These are phyloP conservation scores for Phylloscopus whistleri DNA, from an alignment of 2,113 vertebrate species.

Conservation along the genomic window DNA sequence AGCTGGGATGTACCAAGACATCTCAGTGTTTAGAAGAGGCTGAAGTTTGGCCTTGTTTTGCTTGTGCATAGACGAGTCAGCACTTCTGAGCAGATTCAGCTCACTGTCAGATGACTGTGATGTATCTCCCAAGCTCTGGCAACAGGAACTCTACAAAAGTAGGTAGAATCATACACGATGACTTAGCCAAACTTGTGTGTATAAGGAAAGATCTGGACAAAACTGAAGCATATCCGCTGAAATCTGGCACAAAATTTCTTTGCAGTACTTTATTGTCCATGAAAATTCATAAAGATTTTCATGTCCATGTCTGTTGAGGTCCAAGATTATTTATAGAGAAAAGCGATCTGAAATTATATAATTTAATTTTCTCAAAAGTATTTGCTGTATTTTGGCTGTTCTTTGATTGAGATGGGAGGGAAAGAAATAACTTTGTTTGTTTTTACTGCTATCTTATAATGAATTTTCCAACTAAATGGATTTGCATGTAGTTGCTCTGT, in stretches of 20 bases:
- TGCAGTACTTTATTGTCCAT: neutral
- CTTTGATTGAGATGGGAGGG: neutral
- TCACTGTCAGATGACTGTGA: neutral
- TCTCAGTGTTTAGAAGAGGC: neutral
- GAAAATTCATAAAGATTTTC: neutral
- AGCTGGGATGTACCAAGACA: neutral
- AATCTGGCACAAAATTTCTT: neutral
- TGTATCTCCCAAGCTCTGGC: neutral
- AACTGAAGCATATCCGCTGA: neutral
- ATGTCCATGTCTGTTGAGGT: neutral
- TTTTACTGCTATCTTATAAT: neutral
- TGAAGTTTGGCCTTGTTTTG: neutral
- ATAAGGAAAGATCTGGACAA: neutral
- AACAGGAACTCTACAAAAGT: neutral
- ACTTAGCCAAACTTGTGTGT: neutral
- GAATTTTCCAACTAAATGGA: neutral
- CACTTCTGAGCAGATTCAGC: neutral
- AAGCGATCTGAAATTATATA: neutral
- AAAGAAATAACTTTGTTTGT: neutral
- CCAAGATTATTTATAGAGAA: neutral
- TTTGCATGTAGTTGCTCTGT: neutral
- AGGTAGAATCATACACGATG: neutral
- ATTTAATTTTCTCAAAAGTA: neutral
- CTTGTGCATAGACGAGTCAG: neutral
- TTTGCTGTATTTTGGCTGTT: neutral